phyloP scores from a whole-genome alignment of 2,797 vertebrate genomes.

The Picus viridis region DNA sequence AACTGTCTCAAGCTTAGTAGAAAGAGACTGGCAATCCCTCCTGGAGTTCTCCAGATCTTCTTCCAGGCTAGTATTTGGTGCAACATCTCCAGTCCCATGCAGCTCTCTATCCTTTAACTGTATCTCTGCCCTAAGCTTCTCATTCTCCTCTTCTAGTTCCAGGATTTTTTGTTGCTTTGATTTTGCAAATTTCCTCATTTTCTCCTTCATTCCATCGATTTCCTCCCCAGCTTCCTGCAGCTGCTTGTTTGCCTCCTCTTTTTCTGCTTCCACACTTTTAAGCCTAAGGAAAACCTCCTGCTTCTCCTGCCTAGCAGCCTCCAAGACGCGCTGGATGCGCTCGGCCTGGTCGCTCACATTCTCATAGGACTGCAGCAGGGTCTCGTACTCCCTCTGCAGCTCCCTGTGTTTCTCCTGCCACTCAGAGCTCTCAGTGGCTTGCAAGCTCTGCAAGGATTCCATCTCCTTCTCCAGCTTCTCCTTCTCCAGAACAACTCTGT shows the following conservation, averaged over 20 bases:
- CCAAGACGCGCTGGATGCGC: slow-evolving; percentile 88
- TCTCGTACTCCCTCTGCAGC: slow-evolving; percentile 95
- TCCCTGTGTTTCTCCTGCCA: slow-evolving; percentile 87
- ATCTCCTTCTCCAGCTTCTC: slow-evolving; percentile 81
- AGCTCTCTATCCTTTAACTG: slow-evolving; percentile 46
- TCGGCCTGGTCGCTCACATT: slow-evolving; percentile 94
- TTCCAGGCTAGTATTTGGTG: slow-evolving; percentile 21
- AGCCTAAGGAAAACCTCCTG: slow-evolving; percentile 85
- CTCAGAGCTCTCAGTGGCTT: slow-evolving; percentile 75
- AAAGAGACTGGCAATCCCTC: slow-evolving; percentile 77
- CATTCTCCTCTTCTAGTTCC: slow-evolving; percentile 96
- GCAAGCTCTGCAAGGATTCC: slow-evolving; percentile 79
- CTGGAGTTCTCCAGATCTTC: slow-evolving; percentile 78
- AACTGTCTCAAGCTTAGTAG: slow-evolving; percentile 77
- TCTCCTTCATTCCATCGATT: slow-evolving; percentile 90
- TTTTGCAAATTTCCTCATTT: slow-evolving; percentile 97
- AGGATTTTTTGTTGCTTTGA: slow-evolving; percentile 96
- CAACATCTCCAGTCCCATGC: not conserved
- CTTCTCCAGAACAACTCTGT: slow-evolving; percentile 86
- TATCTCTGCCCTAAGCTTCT: slow-evolving; percentile 81
- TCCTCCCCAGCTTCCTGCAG: slow-evolving; percentile 87
- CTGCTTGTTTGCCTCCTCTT: slow-evolving; percentile 83
- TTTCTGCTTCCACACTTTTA: slow-evolving; percentile 81
- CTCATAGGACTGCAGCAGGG: slow-evolving; percentile 94
- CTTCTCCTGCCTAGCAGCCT: slow-evolving; percentile 90